Evolutionary conservation across 53 echinoderm and acorn worm genomes (phyloP).

Genomic region (Stichopus horrens): DNA sequence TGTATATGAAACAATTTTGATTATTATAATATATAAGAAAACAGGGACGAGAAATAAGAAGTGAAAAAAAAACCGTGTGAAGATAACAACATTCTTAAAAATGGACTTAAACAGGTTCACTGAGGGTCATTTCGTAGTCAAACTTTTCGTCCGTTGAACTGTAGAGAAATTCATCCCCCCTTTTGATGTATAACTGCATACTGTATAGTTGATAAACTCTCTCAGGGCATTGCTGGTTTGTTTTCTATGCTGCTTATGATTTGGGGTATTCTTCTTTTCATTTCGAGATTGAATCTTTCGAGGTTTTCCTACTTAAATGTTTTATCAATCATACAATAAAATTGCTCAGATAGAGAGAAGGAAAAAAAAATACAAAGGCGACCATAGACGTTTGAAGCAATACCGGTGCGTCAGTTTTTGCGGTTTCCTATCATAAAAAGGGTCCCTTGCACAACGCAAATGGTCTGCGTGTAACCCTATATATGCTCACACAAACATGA

Average conservation of each 20-base stretch:
- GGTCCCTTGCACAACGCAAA: too few species aligned
- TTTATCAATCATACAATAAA: too few species aligned
- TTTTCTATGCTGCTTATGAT: neutral
- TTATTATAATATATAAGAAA: neutral
- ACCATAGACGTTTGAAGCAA: too few species aligned
- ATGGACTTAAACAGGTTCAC: constrained; percentile 25
- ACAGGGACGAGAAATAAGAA: neutral
- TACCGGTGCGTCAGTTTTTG: too few species aligned
- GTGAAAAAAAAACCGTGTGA: neutral
- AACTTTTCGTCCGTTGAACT: constrained; percentile 1
- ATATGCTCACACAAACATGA: too few species aligned
- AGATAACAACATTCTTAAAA: constrained; percentile 15
- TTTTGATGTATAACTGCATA: neutral
- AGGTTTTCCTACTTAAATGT: too few species aligned
- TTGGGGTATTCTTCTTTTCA: neutral
- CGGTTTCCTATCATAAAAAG: too few species aligned
- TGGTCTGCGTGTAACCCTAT: too few species aligned
- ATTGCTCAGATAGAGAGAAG: too few species aligned
- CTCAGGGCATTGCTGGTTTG: neutral
- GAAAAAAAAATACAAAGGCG: too few species aligned
- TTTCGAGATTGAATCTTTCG: neutral
- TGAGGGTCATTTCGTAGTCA: constrained; percentile 3
- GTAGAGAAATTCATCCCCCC: neutral
- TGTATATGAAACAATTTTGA: constrained; percentile 39
- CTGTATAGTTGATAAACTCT: neutral